A percentile compares a stretch with the other conserved stretches of the same genome.
These are phyloP conservation scores for Stictocephala bisonia DNA, from an alignment of 2,888 invertebrate genomes.

Conservation along the genomic window DNA sequence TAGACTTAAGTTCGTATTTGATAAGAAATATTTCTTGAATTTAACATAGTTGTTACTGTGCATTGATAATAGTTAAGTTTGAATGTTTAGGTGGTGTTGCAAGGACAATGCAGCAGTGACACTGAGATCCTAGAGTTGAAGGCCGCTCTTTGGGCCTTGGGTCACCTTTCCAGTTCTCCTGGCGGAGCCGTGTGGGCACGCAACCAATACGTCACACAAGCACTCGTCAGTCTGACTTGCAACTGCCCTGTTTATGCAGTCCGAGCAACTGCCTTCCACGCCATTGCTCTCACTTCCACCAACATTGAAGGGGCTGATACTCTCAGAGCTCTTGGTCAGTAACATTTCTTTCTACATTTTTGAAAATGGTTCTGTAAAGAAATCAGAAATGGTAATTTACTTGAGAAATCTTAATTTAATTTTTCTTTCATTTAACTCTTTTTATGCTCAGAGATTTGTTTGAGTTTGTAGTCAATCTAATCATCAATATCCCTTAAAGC, in stretches of 20 bases:
- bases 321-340: conserved; percentile 63
- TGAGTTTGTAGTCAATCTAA: too few relatives aligned
- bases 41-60: too few relatives aligned
- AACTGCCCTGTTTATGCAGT: conserved; percentile 87
- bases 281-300: conserved; percentile 85
- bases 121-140: conserved; percentile 83
- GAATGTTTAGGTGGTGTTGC: conserved; percentile 63
- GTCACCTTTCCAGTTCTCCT: conserved; percentile 82
- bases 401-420: neutral
- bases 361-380: neutral
- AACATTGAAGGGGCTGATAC: conserved; percentile 86
- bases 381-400: neutral
- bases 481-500: too few relatives aligned
- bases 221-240: conserved; percentile 75
- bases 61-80: too few relatives aligned
- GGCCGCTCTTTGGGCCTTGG: conserved; percentile 89
- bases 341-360: neutral
- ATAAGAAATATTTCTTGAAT: too few relatives aligned
- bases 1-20: too few relatives aligned
- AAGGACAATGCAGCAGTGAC: conserved; percentile 72
- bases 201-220: conserved; percentile 67
- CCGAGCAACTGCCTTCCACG: conserved; percentile 89
- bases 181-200: conserved; percentile 81
- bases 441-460: neutral
- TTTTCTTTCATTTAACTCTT: too few relatives aligned